Evolutionary conservation across 1,140 invertebrate species (phyloP).

Genomic region (Drosophila suzukii): DNA sequence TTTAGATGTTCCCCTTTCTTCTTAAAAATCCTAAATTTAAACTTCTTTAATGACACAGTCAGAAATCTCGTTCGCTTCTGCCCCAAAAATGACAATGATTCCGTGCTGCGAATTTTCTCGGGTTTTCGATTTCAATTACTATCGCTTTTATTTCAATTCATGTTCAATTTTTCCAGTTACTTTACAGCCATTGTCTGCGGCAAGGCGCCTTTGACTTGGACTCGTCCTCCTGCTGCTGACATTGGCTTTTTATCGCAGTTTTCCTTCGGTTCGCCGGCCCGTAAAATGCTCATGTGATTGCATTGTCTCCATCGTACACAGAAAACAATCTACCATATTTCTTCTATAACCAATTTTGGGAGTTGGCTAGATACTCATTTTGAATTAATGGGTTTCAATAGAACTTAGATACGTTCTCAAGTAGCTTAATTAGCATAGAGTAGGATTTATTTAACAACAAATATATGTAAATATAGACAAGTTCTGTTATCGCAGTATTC

Average conservation of each 20-base stretch:
- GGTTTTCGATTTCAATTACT: conserved; percentile 58
- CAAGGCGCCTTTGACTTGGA: conserved; percentile 28
- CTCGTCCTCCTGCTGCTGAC: conserved; percentile 26
- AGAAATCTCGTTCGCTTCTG: neutral
- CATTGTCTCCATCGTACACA: conserved; percentile 44
- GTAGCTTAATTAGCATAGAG: too few species aligned
- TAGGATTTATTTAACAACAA: too few species aligned
- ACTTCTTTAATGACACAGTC: conserved; percentile 6
- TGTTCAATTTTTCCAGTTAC: conserved; percentile 62
- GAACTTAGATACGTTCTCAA: too few species aligned
- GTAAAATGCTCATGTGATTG: conserved; percentile 60
- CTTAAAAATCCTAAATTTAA: neutral
- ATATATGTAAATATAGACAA: too few species aligned
- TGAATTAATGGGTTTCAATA: too few species aligned
- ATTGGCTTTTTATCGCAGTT: conserved; percentile 44
- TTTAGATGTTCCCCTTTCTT: neutral
- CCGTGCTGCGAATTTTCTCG: conserved; percentile 29
- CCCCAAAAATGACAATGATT: conserved; percentile 14
- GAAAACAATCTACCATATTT: neutral
- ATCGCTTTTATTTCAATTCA: conserved; percentile 65
- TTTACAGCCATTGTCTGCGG: conserved; percentile 62
- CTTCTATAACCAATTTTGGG: neutral
- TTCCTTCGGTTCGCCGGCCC: conserved; percentile 30
- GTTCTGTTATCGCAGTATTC: too few species aligned
- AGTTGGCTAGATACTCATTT: too few species aligned